Base-by-base conservation (phyloP, 2,113 vertebrate species). In the Galeopterus variegatus region DNA sequence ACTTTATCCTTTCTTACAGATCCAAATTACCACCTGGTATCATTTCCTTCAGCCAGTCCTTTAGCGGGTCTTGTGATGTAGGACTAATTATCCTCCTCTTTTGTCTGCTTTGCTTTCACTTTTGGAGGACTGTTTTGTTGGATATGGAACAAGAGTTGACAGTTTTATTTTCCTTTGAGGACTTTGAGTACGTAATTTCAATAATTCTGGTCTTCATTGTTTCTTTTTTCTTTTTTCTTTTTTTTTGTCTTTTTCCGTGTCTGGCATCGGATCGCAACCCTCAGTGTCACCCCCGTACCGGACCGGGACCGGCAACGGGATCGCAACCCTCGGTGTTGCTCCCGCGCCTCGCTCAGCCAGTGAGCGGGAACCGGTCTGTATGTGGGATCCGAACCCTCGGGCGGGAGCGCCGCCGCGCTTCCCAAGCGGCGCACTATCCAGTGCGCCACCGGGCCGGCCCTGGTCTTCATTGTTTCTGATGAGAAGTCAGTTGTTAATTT, bases 81-180 rank as follows among this genome's bases (percentile, higher is more conserved):
- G 33, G 14, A 26, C 28, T 64, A 24, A 64, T 62, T 48, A 24
- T 64, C 58, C 65, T 13, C 9, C 41, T n/a, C 15, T 76, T 67
- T 92, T 24, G 24, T 26, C 58, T 85, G 36, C 33, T 56, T 48
- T 14, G 28, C 14, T 58, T 82, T 52, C 50, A 62, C 64, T 69
- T 70, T 36, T 54, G n/a, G 41, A 72, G 69, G 45, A 19, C 41
- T 54, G 18, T 36, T 69, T 75, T 92, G 67, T 41, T 72, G 56
- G n/a, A n/a, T 50, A 41, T 36, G 50, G 36, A 24, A 67, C 10
- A 41, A 41, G 41, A 41, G 56, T 36, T 65, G 88, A 24, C n/a
- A 89, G 41, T 64, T 93, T 82, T 62, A 48, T 72, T 91, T 81
- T 95, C 50, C 85, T 52, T n/a, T 50, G 31, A 9, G 24, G 48